These are phyloP conservation scores for Halictus rubicundus DNA, from an alignment of 1,140 invertebrate genomes.

Conservation along the genomic window DNA sequence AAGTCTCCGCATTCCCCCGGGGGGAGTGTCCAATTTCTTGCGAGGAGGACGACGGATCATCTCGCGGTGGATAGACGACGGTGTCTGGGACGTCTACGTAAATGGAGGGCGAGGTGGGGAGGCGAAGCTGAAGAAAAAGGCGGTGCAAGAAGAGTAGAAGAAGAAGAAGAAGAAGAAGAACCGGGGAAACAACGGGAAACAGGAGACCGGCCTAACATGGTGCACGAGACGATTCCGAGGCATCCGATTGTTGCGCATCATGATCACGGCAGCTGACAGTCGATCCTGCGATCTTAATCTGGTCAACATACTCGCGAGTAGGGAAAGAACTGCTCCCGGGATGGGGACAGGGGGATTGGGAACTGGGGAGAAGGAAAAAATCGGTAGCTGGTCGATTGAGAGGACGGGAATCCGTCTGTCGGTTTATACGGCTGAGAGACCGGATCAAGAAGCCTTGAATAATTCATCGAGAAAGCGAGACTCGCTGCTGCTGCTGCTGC, in stretches of 20 bases:
- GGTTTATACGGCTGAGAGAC: slow-evolving; percentile 59
- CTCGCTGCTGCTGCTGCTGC: slow-evolving; percentile 24
- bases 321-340: slow-evolving; percentile 26
- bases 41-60: slow-evolving; percentile 34
- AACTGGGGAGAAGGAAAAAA: slow-evolving; percentile 54
- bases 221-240: slow-evolving; percentile 22
- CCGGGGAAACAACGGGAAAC: slow-evolving; percentile 6
- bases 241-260: slow-evolving; percentile 43
- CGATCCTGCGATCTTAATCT: slow-evolving; percentile 73
- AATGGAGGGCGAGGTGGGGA: not conserved
- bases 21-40: slow-evolving; percentile 51
- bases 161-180: not conserved
- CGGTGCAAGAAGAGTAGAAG: not conserved
- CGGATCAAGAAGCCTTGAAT: slow-evolving; percentile 71
- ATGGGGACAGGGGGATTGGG: slow-evolving; percentile 1
- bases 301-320: slow-evolving; percentile 60
- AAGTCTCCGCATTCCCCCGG: not conserved
- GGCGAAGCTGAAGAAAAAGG: too few relatives aligned
- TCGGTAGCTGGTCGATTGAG: slow-evolving; percentile 64
- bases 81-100: not conserved
- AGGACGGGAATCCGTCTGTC: slow-evolving; percentile 61
- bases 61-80: slow-evolving; percentile 14
- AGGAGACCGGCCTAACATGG: slow-evolving; percentile 30
- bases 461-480: slow-evolving; percentile 67
- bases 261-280: slow-evolving; percentile 64